Evolutionary conservation across 2,888 invertebrate genomes (phyloP), one percentile per base, ranked within the genome.

Genomic region (Spialia ferax): DNA sequence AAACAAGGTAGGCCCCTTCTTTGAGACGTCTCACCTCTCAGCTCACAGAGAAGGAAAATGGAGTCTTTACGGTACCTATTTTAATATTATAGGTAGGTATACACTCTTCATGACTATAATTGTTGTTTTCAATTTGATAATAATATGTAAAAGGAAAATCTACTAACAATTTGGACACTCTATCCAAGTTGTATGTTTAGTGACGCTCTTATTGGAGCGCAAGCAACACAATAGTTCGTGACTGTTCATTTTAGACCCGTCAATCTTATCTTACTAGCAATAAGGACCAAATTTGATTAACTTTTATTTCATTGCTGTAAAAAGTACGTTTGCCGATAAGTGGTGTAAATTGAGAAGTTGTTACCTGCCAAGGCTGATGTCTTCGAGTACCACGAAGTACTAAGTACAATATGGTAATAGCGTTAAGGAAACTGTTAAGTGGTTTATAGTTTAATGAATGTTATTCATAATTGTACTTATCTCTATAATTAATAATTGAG

Each of bases 301-400:
- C 15, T 48, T 48, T 8, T 0, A 8, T n/a, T 50, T 55, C 18
- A 38, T 1, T 0, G 56, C 32, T 22, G 11, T 50, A 18, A 32
- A 35, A 8, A 57, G 50, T 38, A 61, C 66, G 4, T 60, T 71
- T 68, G 69, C 45, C 61, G 64, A 71, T 75, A 64, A 60, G 68
- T 69, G 70, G 72, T 71, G 72, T 72, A 74, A 74, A 75, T 74
- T 75, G 74, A 72, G 70, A 72, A 72, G 70, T 73, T 72, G 73
- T 72, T 70, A 72, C 60, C 66, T 68, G 71, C 68, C 64, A 69
- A 65, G 65, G 69, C 50, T 56, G 70, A 72, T 71, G 71, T 68
- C 71, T 70, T 61, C 35, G 64, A 15, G 45, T 22, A 38, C 38
- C 4, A n/a, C n/a, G n/a, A 42, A 42, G 42, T 42, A 42, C 15